Evolutionary conservation across 2,113 vertebrate species (phyloP).

Genomic region (Sinocyclocheilus anshuiensis): DNA sequence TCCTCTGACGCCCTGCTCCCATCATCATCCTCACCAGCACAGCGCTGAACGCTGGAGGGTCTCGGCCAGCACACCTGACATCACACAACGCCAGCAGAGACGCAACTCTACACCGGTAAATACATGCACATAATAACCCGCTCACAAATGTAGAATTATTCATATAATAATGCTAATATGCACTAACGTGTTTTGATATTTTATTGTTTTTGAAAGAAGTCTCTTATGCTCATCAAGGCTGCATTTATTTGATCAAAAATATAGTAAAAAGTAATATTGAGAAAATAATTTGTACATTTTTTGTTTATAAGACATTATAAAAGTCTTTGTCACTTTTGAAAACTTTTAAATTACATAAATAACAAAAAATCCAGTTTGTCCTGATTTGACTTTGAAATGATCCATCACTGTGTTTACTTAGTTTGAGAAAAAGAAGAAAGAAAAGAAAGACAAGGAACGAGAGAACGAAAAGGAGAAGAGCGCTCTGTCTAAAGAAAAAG

Average conservation of each 20-base stretch:
- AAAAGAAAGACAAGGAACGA: conserved; percentile 96
- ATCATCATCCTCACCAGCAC: conserved; percentile 78
- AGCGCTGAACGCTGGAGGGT: conserved; percentile 77
- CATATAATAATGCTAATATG: not conserved
- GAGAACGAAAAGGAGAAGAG: conserved; percentile 93
- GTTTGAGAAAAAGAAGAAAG: conserved; percentile 90
- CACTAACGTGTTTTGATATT: not conserved
- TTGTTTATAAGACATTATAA: not conserved
- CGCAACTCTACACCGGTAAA: conserved; percentile 81
- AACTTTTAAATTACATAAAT: not conserved
- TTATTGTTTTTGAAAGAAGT: too few species aligned
- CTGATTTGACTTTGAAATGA: not conserved
- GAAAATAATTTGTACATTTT: too few species aligned
- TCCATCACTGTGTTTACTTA: conserved; percentile 37
- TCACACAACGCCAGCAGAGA: conserved; percentile 75
- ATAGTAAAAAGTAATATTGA: not conserved
- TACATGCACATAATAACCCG: conserved; percentile 7
- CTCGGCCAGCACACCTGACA: conserved; percentile 81
- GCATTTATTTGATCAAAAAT: not conserved
- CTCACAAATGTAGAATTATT: not conserved
- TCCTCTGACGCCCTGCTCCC: conserved; percentile 83
- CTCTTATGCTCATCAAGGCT: not conserved
- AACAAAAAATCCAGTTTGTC: not conserved
- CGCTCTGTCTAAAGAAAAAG: conserved; percentile 82
- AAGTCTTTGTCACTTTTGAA: not conserved